A percentile compares a stretch with the other conserved stretches of the same genome.
These are phyloP conservation scores for Nematolebias whitei DNA, from an alignment of 2,113 vertebrate species.

Conservation along the genomic window DNA sequence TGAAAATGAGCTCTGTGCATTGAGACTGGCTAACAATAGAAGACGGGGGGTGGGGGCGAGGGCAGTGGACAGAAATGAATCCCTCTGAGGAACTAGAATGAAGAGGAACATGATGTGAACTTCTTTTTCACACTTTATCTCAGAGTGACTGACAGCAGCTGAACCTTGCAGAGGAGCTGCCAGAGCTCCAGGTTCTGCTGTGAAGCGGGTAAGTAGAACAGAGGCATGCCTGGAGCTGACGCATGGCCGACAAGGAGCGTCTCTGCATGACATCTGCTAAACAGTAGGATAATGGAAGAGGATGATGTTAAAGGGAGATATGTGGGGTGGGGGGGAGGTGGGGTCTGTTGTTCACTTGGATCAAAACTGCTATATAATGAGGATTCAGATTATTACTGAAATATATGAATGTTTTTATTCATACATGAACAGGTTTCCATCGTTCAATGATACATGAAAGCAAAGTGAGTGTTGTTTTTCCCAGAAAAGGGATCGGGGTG, in stretches of 20 bases:
- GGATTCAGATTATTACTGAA: too few species aligned
- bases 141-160: slow-evolving; percentile 15
- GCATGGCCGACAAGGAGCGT: slow-evolving; percentile 71
- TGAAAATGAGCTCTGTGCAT: slow-evolving; percentile 73
- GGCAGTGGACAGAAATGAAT: slow-evolving; percentile 5
- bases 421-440: too few species aligned
- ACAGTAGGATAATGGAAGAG: background rate
- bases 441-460: too few species aligned
- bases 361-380: too few species aligned
- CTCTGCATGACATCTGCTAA: slow-evolving; percentile 66
- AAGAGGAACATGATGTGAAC: background rate
- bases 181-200: slow-evolving; percentile 45
- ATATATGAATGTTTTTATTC: too few species aligned
- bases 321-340: too few species aligned
- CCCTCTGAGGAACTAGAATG: background rate
- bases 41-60: background rate
- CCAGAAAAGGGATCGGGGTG: too few species aligned
- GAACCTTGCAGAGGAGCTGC: slow-evolving; percentile 32
- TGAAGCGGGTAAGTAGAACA: slow-evolving; percentile 29
- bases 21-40: slow-evolving; percentile 67
- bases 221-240: slow-evolving; percentile 58
- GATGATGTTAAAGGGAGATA: too few species aligned
- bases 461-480: too few species aligned
- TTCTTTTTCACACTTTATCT: background rate
- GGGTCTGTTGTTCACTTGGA: too few species aligned